These are phyloP conservation scores for Holcopasites calliopsidis DNA, from an alignment of 1,140 invertebrate genomes.

Conservation along the genomic window DNA sequence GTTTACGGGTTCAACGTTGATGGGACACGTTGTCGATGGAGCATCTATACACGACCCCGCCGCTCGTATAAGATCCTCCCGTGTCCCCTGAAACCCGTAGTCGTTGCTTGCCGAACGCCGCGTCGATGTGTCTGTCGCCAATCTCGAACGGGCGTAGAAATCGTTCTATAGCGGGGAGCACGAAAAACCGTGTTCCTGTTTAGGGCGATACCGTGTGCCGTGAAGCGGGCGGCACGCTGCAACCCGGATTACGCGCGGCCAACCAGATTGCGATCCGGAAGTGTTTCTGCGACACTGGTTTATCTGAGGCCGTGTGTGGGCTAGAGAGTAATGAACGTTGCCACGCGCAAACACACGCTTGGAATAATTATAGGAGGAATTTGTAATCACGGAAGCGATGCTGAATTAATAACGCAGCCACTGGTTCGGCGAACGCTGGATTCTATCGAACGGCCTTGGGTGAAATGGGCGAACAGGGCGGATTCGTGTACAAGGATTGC, in stretches of 20 bases:
- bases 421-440: no score
- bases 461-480: no score
- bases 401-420: background rate
- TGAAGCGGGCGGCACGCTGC: background rate
- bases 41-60: constrained; percentile 39
- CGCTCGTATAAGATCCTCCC: constrained; percentile 47
- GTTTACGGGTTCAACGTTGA: constrained; percentile 63
- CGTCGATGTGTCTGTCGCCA: constrained; percentile 50
- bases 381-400: background rate
- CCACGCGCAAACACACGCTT: background rate
- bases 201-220: constrained; percentile 1
- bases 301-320: background rate
- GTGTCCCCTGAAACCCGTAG: constrained; percentile 2
- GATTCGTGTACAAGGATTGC: no score
- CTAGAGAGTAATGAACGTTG: background rate
- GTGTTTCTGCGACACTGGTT: background rate
- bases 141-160: constrained; percentile 52
- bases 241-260: background rate
- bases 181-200: constrained; percentile 8
- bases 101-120: background rate
- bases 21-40: constrained; percentile 53
- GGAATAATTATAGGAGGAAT: background rate
- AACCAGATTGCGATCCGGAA: constrained; percentile 9
- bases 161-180: constrained; percentile 17
- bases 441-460: no score